Percentiles rank a stretch among this genome's conserved stretches.
phyloP scores from a whole-genome alignment of 92 coral and sea anemone genomes.

The Siderastrea radians region DNA sequence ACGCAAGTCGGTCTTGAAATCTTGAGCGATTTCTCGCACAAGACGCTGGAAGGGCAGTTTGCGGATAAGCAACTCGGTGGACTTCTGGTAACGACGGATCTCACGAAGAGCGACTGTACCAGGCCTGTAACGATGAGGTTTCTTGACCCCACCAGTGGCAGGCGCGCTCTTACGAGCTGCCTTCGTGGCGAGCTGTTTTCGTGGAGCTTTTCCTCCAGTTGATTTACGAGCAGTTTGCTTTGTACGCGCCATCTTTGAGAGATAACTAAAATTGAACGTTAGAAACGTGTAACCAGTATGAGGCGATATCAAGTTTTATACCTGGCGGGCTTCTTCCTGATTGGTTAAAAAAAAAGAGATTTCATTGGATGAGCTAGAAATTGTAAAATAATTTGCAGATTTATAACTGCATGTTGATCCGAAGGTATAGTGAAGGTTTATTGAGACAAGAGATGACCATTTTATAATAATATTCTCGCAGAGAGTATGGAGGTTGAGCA shows the following conservation, averaged over 20 bases:
- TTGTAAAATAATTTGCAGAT: not conserved
- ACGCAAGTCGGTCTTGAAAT: conserved; percentile 98
- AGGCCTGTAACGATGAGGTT: conserved; percentile 99
- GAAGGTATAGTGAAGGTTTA: no score
- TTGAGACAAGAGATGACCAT: not conserved
- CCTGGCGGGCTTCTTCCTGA: not conserved
- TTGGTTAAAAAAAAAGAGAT: not conserved
- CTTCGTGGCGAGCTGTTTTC: conserved; percentile 97
- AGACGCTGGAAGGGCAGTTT: conserved; percentile 99
- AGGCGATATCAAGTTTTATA: not conserved
- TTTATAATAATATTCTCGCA: not conserved
- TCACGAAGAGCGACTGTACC: conserved; percentile 99
- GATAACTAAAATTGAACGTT: not conserved
- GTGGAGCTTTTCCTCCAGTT: conserved; percentile 99
- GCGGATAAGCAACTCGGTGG: conserved; percentile 99
- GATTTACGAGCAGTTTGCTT: conserved; percentile 99
- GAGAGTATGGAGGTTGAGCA: not conserved
- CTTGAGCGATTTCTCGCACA: conserved; percentile 99
- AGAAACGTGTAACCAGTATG: not conserved
- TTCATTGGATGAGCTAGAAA: conserved; percentile 3
- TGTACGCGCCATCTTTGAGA: conserved; percentile 91
- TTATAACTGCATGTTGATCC: not conserved
- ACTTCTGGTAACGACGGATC: conserved; percentile 99
- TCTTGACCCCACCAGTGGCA: conserved; percentile 99
- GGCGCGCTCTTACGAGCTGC: conserved; percentile 99